These are phyloP conservation scores for Gymnoscopelus microlampas DNA, from an alignment of 2,797 vertebrate species.

Conservation along the genomic window DNA sequence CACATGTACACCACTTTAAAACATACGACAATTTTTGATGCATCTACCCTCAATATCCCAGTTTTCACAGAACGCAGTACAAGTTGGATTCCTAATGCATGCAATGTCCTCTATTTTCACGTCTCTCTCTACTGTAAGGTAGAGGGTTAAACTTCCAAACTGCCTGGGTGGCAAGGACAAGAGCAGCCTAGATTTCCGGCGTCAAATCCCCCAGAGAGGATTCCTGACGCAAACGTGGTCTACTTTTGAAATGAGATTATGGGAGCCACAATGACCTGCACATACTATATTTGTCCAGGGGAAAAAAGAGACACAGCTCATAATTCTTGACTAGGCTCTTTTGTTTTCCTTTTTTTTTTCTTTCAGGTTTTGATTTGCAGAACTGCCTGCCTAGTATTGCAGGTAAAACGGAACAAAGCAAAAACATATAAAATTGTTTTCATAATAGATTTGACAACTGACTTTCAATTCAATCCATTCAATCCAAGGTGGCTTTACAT, in stretches of 20 bases:
- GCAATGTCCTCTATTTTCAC: not conserved
- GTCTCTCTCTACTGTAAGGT: not conserved
- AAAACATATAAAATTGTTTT: not conserved
- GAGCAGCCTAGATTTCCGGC: constrained; percentile 57
- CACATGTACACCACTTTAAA: no score
- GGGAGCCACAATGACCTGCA: constrained; percentile 55
- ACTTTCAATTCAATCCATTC: not conserved
- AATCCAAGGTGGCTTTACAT: not conserved
- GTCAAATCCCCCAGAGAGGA: constrained; percentile 45
- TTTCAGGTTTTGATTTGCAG: constrained; percentile 4
- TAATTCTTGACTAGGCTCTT: constrained; percentile 2
- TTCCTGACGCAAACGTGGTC: constrained; percentile 51
- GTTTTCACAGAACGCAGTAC: no score
- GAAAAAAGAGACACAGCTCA: constrained; percentile 43
- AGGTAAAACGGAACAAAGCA: not conserved
- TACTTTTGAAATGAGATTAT: constrained; percentile 64
- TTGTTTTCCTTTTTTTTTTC: constrained; percentile 19
- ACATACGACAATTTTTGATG: no score
- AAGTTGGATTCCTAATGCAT: not conserved
- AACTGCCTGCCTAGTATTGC: not conserved
- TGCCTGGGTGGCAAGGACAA: constrained; percentile 8
- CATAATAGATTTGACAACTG: not conserved
- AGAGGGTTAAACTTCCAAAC: constrained; percentile 3
- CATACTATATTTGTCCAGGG: constrained; percentile 53
- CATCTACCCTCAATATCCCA: no score